A percentile compares a stretch with the other conserved stretches of the same genome.
Conservation (phyloP, 1,140 invertebrate species). For the Antheraea pernyi region DNA sequence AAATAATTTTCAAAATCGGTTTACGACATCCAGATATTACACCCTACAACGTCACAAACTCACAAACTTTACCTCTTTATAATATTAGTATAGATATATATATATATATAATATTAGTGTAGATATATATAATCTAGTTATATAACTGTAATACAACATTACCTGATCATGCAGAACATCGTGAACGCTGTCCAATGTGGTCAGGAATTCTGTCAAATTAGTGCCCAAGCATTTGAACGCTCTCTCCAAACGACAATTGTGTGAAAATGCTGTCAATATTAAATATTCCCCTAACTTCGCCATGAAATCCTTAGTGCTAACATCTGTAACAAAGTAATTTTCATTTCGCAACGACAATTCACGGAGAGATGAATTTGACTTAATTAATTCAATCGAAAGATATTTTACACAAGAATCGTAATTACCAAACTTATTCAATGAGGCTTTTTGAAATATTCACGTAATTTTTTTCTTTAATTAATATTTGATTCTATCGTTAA, state of each 20-base stretch:
- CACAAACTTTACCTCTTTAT: no score
- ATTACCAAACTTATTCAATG: constrained; percentile 14
- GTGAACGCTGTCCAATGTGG: constrained; percentile 89
- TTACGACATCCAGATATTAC: no score
- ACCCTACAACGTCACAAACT: no score
- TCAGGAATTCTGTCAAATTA: constrained; percentile 71
- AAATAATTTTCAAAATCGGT: no score
- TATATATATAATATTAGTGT: no score
- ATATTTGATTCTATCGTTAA: not conserved
- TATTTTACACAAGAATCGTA: constrained; percentile 9
- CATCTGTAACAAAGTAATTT: constrained; percentile 57
- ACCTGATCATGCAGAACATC: constrained; percentile 89
- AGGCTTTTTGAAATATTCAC: constrained; percentile 5
- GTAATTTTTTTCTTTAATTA: constrained; percentile 2
- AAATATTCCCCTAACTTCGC: constrained; percentile 74
- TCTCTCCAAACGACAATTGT: constrained; percentile 67
- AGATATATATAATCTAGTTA: not conserved
- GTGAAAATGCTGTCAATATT: constrained; percentile 72
- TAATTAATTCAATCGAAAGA: constrained; percentile 14
- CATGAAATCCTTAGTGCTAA: constrained; percentile 71
- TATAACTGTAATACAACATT: not conserved
- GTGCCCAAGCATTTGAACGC: constrained; percentile 71
- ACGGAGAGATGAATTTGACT: not conserved
- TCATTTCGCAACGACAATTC: constrained; percentile 6
- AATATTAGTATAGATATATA: no score